A percentile compares a stretch with the other conserved stretches of the same genome.
Evolutionary conservation across 2,888 invertebrate genomes (phyloP).

Genomic region (Coleophora deauratella): DNA sequence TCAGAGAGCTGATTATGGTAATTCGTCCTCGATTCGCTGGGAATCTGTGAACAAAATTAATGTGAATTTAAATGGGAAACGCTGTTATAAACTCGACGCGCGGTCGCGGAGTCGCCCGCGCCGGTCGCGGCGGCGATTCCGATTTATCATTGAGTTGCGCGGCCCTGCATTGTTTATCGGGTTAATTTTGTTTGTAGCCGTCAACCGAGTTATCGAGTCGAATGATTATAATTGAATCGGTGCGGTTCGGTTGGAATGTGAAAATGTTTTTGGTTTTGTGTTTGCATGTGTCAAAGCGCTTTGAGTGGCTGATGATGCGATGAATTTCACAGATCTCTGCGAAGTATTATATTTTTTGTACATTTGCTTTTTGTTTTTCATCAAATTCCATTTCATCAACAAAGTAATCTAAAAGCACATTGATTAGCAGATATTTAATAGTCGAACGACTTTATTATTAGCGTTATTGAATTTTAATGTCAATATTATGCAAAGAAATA

Average conservation of each 20-base stretch:
- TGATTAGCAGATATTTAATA: no score
- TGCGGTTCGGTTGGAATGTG: slow-evolving; percentile 43
- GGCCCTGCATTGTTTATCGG: slow-evolving; percentile 59
- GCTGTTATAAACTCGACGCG: slow-evolving; percentile 13
- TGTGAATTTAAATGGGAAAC: slow-evolving; percentile 66
- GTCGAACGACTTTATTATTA: slow-evolving; percentile 26
- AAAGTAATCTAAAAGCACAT: no score
- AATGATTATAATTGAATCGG: slow-evolving; percentile 57
- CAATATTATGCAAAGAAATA: slow-evolving; percentile 42
- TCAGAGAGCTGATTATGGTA: slow-evolving; percentile 64
- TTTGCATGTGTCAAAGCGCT: slow-evolving; percentile 32
- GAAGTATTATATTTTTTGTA: neutral
- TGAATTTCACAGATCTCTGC: slow-evolving; percentile 17
- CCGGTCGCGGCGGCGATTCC: slow-evolving; percentile 29
- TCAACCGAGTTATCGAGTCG: slow-evolving; percentile 51
- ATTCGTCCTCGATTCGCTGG: slow-evolving; percentile 60
- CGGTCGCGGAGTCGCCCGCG: no score
- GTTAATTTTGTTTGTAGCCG: slow-evolving; percentile 67
- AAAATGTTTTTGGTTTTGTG: slow-evolving; percentile 46
- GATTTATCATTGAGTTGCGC: slow-evolving; percentile 62
- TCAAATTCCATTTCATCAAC: no score
- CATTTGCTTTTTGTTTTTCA: no score
- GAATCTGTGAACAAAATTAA: slow-evolving; percentile 68
- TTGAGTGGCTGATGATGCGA: slow-evolving; percentile 9
- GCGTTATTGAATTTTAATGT: slow-evolving; percentile 49